Conservation (phyloP, 2,888 invertebrate species). For the Neocrepidodera transversa region DNA sequence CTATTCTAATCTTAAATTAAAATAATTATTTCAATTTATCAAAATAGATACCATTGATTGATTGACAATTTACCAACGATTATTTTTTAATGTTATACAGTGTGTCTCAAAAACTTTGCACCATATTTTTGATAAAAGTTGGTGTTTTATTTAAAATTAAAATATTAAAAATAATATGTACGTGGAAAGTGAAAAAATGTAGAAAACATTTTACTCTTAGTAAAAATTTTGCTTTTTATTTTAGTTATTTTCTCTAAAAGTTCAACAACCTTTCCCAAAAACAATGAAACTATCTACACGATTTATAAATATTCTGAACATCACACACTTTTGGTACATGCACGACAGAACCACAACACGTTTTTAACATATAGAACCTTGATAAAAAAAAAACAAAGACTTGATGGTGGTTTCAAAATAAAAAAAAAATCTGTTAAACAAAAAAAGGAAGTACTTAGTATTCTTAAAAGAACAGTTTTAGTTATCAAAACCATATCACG, state of each 20-base stretch:
- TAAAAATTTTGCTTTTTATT: too few species aligned
- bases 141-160: too few species aligned
- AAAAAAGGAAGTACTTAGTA: slow-evolving; percentile 6
- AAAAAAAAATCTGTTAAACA: slow-evolving; percentile 9
- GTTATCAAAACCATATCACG: background rate
- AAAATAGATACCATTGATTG: too few species aligned
- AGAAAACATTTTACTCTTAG: too few species aligned
- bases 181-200: too few species aligned
- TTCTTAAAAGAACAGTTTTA: background rate
- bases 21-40: too few species aligned
- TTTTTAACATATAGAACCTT: slow-evolving; percentile 6
- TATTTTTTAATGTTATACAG: too few species aligned
- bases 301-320: slow-evolving; percentile 19
- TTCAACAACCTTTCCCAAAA: slow-evolving; percentile 19
- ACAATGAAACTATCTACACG: slow-evolving; percentile 13
- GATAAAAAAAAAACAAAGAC: slow-evolving; percentile 10
- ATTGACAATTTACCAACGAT: too few species aligned
- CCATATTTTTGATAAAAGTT: too few species aligned
- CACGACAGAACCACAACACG: slow-evolving; percentile 1
- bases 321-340: slow-evolving; percentile 18
- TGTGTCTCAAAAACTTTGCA: too few species aligned
- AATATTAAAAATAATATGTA: too few species aligned
- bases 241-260: slow-evolving; percentile 1
- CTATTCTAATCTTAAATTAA: too few species aligned
- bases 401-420: slow-evolving; percentile 3